Evolutionary conservation across 2,888 invertebrate genomes (phyloP), one percentile per base, ranked within the genome.

Genomic region (Eubasilissa splendida): DNA sequence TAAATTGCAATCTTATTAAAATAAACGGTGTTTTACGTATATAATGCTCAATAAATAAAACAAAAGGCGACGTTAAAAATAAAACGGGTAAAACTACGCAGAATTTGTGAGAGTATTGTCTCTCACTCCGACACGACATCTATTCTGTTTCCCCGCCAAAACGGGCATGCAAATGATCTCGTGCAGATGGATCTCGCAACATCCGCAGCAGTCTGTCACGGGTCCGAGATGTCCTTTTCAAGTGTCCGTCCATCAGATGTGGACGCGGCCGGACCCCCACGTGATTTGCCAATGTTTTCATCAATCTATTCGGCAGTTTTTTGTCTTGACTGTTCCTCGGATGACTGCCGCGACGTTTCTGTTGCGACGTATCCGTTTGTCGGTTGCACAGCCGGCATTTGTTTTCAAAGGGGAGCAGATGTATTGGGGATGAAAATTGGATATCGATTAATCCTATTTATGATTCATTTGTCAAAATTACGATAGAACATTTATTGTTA

Each of bases 241-340:
- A 79, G 81, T 83, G 83, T 83, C 83, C 83, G 82, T 83, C 83
- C 70, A 22, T 53, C 56, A 68, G 52, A 12, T 59, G 60, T 31
- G 9, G 52, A 10, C 22, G n/a, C 12, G 22, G 33, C 71, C 31
- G 68, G 83, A 83, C 83, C 83, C 76, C 83, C 83, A 22, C 63
- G 60, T 82, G 82, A 83, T 82, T 78, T 79, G 78, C 79, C 77
- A 77, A 83, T 77, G 80, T 81, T 65, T 81, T 79, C 80, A 83
- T 83, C 83, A 83, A 83, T 83, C 83, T 83, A 77, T 81, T 81
- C 83, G 83, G 81, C 80, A 81, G 83, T 58, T 79, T 81, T 79
- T 79, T 77, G 80, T 76, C 54, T 54, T 42, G 42, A 1, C 42
- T 4, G 42, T 42, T 42, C 42, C 4, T 54, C 60, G 33, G 66